A percentile compares a stretch with the other conserved stretches of the same genome.
Conservation (phyloP, 2,113 vertebrate genomes). For the Agapornis roseicollis region DNA sequence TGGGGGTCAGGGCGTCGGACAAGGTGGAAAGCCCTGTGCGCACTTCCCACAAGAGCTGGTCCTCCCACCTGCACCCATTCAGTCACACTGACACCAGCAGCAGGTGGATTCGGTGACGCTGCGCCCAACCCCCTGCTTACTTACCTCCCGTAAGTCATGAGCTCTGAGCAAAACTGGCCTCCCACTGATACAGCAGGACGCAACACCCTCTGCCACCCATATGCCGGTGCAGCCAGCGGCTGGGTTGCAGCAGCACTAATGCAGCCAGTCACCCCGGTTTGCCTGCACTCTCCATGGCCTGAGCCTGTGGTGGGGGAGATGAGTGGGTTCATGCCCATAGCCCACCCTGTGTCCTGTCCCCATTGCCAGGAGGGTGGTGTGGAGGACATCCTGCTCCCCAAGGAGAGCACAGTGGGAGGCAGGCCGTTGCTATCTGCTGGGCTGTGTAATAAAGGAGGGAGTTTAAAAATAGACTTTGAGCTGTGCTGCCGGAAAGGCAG, state of each 20-base stretch:
- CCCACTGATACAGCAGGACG: rapidly evolving
- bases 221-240: rapidly evolving
- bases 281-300: rapidly evolving
- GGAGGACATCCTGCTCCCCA: not conserved
- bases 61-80: not conserved
- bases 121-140: not conserved
- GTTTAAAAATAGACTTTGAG: slow-evolving; percentile 66
- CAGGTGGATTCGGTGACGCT: not conserved
- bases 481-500: slow-evolving; percentile 38
- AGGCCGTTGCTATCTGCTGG: not conserved
- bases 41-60: rapidly evolving
- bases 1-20: rapidly evolving
- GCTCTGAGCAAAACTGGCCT: not conserved
- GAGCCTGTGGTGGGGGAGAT: not conserved
- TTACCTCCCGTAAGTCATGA: rapidly evolving
- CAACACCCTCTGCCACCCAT: not conserved
- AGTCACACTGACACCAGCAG: not conserved
- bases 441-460: slow-evolving; percentile 59
- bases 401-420: not conserved
- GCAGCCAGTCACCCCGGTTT: not conserved
- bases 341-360: not conserved
- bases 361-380: rapidly evolving
- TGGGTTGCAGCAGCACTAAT: not conserved
- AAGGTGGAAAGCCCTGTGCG: rapidly evolving
- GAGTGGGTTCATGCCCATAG: rapidly evolving